phyloP scores from a whole-genome alignment of 2,797 vertebrate genomes.

The Lagorchestes hirsutus region DNA sequence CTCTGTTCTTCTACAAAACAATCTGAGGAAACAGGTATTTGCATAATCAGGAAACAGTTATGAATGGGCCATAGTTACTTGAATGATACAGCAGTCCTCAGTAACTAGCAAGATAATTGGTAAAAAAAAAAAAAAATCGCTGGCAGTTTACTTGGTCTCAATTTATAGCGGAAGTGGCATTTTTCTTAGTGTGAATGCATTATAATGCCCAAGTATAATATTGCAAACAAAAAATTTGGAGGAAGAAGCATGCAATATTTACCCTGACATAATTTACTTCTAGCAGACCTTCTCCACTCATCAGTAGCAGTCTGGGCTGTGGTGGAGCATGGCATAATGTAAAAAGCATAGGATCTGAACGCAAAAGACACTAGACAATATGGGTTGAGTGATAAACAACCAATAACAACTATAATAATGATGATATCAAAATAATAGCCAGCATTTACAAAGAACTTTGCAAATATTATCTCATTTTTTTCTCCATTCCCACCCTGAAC shows the following conservation, averaged over 20 bases:
- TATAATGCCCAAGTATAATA: background rate
- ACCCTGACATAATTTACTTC: constrained; percentile 30
- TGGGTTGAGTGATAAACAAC: background rate
- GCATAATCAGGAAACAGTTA: constrained; percentile 8
- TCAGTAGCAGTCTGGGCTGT: background rate
- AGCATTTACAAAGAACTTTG: background rate
- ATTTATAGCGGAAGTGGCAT: background rate
- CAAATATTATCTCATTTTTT: background rate
- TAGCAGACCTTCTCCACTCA: constrained; percentile 19
- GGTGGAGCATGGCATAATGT: background rate
- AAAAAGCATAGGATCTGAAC: background rate
- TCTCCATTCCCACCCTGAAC: background rate
- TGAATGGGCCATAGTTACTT: constrained; percentile 1
- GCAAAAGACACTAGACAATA: background rate
- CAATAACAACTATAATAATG: background rate
- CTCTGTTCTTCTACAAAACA: background rate
- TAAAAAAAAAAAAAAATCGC: background rate
- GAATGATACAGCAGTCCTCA: background rate
- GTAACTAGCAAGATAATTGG: background rate
- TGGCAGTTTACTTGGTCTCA: background rate
- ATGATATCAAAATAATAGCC: background rate
- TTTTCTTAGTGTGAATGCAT: background rate
- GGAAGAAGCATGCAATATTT: constrained; percentile 10
- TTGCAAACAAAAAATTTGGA: constrained; percentile 40
- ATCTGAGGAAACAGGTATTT: constrained; percentile 3